These are phyloP conservation scores for Ciconia boyciana DNA, from an alignment of 2,113 vertebrate species.

Conservation along the genomic window DNA sequence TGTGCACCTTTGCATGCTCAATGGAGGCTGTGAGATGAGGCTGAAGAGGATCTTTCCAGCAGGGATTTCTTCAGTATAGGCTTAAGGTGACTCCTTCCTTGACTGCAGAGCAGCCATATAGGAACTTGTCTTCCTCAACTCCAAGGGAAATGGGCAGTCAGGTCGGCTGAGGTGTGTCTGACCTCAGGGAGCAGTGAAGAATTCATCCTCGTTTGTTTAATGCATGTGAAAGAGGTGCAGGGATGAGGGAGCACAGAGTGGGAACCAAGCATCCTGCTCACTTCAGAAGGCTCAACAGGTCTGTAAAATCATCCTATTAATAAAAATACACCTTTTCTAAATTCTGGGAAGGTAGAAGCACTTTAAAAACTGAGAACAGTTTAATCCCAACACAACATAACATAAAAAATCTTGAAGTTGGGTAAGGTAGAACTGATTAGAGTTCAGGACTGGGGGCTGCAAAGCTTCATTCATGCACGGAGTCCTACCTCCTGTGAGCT, in stretches of 20 bases:
- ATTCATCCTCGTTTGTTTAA: background rate
- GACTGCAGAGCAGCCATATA: background rate
- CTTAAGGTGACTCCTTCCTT: background rate
- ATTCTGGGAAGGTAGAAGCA: background rate
- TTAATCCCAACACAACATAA: background rate
- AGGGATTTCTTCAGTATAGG: background rate
- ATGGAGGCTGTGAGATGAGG: background rate
- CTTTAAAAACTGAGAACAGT: background rate
- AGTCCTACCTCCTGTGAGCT: background rate
- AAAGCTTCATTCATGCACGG: background rate
- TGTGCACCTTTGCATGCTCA: background rate
- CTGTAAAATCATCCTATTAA: background rate
- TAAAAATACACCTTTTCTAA: background rate
- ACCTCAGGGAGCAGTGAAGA: background rate
- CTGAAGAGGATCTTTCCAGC: background rate
- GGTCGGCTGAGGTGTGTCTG: background rate
- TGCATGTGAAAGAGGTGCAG: background rate
- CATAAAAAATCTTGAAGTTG: background rate
- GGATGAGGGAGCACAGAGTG: background rate
- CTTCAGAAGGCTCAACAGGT: background rate
- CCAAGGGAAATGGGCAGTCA: background rate
- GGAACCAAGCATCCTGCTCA: background rate
- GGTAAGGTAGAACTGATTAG: background rate
- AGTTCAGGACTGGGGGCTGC: background rate
- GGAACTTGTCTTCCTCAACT: background rate